These are phyloP conservation scores for Cichlasoma orientale DNA, from an alignment of 2,797 vertebrate species.

Conservation along the genomic window DNA sequence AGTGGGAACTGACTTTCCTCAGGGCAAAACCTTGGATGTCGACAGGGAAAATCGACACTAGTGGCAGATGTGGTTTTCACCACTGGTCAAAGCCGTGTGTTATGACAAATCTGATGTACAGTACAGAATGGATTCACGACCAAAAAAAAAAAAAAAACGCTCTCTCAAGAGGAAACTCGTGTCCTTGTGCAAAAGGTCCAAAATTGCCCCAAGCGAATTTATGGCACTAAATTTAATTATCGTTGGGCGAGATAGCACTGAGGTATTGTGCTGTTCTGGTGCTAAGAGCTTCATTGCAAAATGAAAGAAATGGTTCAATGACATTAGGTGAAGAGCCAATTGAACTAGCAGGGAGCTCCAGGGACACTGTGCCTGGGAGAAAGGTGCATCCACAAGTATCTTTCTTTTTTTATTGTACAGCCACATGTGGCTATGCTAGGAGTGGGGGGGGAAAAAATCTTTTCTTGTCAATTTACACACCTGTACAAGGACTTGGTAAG, in stretches of 20 bases:
- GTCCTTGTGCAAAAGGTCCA: conserved; percentile 46
- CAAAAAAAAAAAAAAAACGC: conserved; percentile 11
- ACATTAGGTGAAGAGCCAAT: conserved; percentile 31
- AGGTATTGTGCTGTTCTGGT: conserved; percentile 18
- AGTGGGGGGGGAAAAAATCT: conserved; percentile 3
- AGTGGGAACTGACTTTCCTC: background rate
- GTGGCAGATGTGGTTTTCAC: conserved; percentile 19
- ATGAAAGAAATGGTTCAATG: conserved; percentile 41
- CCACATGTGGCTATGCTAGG: conserved; percentile 39
- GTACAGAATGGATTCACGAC: background rate
- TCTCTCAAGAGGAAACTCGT: conserved; percentile 1
- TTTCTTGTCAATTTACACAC: conserved; percentile 53
- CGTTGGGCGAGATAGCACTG: conserved; percentile 13
- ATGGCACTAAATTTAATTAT: conserved; percentile 28
- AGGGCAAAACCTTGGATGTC: background rate
- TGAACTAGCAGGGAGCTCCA: conserved; percentile 1
- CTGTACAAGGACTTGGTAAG: conserved; percentile 39
- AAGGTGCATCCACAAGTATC: conserved; percentile 26
- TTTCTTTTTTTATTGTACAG: conserved; percentile 12
- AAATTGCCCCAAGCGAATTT: conserved; percentile 27
- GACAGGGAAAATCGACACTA: background rate
- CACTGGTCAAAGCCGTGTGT: conserved; percentile 7
- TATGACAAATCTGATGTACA: conserved; percentile 3
- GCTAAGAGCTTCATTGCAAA: conserved; percentile 26
- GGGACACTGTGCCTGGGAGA: conserved; percentile 1